A percentile compares a stretch with the other conserved stretches of the same genome.
Conservation (phyloP, 2,888 invertebrate genomes). For the Heliconius erato region DNA sequence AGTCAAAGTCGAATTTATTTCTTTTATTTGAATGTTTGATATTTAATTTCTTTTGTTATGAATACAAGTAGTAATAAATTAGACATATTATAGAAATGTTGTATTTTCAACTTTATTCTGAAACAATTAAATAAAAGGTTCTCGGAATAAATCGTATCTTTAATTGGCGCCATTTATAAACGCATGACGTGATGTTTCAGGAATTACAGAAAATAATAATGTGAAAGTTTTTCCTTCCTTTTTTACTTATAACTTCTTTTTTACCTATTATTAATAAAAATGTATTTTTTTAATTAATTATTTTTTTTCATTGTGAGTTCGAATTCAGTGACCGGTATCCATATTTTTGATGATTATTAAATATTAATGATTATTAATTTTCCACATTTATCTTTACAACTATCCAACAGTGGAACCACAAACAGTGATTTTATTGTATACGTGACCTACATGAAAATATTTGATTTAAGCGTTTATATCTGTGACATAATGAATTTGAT, state of each 20-base stretch:
- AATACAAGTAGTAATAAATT: no score
- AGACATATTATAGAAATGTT: no score
- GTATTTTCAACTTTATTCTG: neutral
- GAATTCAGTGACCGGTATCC: neutral
- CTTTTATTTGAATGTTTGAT: no score
- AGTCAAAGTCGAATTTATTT: no score
- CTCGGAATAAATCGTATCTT: neutral
- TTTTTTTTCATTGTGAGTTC: no score
- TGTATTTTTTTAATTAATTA: no score
- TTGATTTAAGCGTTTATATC: neutral
- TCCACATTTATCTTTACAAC: neutral
- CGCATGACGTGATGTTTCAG: neutral
- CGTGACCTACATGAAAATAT: neutral
- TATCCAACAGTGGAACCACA: neutral
- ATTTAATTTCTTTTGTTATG: no score
- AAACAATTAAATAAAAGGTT: neutral
- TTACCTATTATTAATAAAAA: no score
- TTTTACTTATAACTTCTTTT: neutral
- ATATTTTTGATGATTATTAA: neutral
- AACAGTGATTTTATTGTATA: neutral
- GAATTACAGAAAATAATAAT: neutral
- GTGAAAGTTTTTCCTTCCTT: neutral
- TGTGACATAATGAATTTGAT: neutral
- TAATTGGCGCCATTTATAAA: neutral
- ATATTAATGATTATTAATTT: no score